Evolutionary conservation across 1,140 invertebrate species (phyloP).

Genomic region (Lepidurus apus): DNA sequence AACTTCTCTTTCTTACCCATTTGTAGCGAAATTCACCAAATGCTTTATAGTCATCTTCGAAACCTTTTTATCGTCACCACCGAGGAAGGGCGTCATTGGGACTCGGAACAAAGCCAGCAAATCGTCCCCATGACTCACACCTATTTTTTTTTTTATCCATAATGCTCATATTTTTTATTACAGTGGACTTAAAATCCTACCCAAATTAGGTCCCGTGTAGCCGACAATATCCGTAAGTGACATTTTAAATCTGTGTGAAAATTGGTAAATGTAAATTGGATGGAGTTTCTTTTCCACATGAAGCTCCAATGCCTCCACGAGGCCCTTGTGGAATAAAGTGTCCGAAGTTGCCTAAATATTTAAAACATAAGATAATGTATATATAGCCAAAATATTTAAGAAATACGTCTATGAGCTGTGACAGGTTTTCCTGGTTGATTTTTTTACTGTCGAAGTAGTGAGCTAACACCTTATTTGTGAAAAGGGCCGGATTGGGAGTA

Average conservation of each 20-base stretch:
- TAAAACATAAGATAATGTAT: neutral
- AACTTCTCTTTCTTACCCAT: neutral
- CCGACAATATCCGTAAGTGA: neutral
- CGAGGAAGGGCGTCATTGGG: neutral
- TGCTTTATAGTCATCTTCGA: constrained; percentile 1
- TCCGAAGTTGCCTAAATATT: neutral
- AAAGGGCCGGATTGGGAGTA: neutral
- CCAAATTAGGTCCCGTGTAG: neutral
- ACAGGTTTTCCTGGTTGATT: neutral
- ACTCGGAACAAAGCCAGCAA: neutral
- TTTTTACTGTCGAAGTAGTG: neutral
- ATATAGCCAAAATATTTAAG: neutral
- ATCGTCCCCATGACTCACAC: constrained; percentile 20
- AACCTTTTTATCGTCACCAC: constrained; percentile 8
- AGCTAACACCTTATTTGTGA: neutral
- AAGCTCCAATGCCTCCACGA: constrained; percentile 5
- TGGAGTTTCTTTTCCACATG: neutral
- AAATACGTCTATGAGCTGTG: neutral
- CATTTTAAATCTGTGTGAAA: constrained; percentile 5
- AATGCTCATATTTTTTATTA: too few species aligned
- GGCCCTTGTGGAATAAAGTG: neutral
- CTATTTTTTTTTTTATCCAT: constrained; percentile 3
- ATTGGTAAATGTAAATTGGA: constrained; percentile 1
- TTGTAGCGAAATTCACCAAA: neutral
- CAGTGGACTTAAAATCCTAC: neutral